phyloP scores from a whole-genome alignment of 2,888 invertebrate genomes.

The Bedellia somnulentella region DNA sequence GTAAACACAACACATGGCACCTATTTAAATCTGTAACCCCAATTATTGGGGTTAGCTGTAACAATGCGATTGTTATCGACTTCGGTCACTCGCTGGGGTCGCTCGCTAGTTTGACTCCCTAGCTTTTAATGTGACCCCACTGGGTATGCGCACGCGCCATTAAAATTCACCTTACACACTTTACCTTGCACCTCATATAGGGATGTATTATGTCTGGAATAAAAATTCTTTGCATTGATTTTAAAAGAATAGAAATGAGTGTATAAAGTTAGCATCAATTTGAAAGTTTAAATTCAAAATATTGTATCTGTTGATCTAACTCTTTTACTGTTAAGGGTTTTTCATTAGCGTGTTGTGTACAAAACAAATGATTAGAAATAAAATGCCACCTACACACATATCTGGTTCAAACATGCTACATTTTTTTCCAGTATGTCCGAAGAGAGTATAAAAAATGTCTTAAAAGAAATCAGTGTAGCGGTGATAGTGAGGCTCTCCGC shows the following conservation, averaged over 20 bases:
- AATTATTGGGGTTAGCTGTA: constrained; percentile 8
- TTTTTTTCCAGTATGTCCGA: constrained; percentile 49
- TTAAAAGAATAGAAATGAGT: no score
- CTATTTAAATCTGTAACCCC: constrained; percentile 22
- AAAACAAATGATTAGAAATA: constrained; percentile 41
- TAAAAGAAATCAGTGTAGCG: constrained; percentile 60
- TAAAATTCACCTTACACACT: constrained; percentile 19
- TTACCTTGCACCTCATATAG: no score
- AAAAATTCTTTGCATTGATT: no score
- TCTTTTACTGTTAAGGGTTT: no score
- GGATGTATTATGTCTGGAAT: no score
- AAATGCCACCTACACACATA: constrained; percentile 56
- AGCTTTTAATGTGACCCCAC: constrained; percentile 7
- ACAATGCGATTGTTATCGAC: constrained; percentile 46
- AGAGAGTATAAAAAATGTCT: constrained; percentile 46
- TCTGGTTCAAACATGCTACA: constrained; percentile 52
- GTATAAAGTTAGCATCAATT: no score
- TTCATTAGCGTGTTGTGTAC: constrained; percentile 45
- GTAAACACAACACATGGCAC: constrained; percentile 28
- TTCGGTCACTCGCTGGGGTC: constrained; percentile 29
- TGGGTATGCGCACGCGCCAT: constrained; percentile 22
- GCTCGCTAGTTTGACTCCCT: constrained; percentile 24
- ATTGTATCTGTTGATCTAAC: no score
- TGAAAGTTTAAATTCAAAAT: no score
- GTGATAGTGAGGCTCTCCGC: constrained; percentile 41